phyloP scores from a whole-genome alignment of 2,113 vertebrate genomes.

The Lutjanus erythropterus region DNA sequence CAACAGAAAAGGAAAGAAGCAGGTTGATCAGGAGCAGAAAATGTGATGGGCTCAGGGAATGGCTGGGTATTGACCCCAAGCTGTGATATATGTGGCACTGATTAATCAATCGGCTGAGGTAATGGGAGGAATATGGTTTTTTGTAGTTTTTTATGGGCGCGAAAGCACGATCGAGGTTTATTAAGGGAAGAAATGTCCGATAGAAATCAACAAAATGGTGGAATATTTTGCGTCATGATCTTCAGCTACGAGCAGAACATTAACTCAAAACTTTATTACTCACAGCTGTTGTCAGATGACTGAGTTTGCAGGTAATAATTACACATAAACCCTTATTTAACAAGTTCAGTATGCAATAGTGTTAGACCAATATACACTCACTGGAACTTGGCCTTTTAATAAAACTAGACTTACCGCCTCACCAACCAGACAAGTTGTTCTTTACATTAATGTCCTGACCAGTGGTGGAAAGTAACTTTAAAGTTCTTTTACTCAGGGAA shows the following conservation, averaged over 20 bases:
- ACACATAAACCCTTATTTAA: conserved; percentile 33
- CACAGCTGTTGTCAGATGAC: conserved; percentile 13
- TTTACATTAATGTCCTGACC: no score
- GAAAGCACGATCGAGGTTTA: conserved; percentile 16
- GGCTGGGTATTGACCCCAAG: conserved; percentile 36
- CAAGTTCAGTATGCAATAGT: neutral
- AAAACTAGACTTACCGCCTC: no score
- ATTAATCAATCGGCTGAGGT: conserved; percentile 23
- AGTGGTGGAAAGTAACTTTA: no score
- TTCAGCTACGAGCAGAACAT: conserved; percentile 2
- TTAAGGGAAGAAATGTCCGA: conserved; percentile 17
- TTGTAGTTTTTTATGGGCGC: conserved; percentile 32
- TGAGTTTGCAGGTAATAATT: conserved; percentile 21
- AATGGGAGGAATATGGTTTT: conserved; percentile 20
- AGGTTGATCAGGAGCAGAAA: conserved; percentile 33
- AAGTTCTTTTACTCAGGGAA: no score
- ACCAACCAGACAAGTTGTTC: no score
- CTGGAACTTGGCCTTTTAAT: neutral
- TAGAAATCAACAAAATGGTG: conserved; percentile 33
- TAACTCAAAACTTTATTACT: conserved; percentile 24
- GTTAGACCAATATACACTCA: neutral
- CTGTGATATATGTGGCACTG: conserved; percentile 35
- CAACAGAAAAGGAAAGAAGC: conserved; percentile 28
- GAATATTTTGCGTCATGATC: neutral
- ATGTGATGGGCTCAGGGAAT: conserved; percentile 39